Evolutionary conservation across 2,888 invertebrate species (phyloP), one percentile per base, ranked within the genome.

Genomic region (Ceramica pisi): DNA sequence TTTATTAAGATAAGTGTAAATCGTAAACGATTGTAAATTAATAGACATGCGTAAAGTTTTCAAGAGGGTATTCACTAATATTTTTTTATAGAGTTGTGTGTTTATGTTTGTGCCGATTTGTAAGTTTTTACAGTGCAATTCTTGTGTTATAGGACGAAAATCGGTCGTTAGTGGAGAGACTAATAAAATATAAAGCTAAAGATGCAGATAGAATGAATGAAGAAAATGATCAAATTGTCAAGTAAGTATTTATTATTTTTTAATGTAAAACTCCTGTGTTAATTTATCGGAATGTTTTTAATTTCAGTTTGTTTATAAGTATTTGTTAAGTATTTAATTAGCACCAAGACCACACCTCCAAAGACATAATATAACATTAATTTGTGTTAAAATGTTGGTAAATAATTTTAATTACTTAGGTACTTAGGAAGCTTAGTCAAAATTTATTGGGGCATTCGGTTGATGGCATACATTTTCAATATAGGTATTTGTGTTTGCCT

Each of bases 151-250:
- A 99, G 98, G 98, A 98, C 90, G 99, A 99, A 96, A 98, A 99
- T 94, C 97, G 97, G 53, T 97, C 98, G 80, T 95, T 99, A 82
- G 97, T 99, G 71, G 98, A 99, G 82, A 97, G 99, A 85, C 97
- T 99, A 87, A 98, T 99, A 93, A 98, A 98, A 85, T 98, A 98
- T 91, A 99, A 99, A 95, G 97, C 98, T 63, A 98, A 98, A 94
- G 99, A 99, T 96, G 99, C 99, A 1, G 99, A 99, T 89, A 98
- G 98, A 94, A 97, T 99, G 97, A 99, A 99, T 91, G 98, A 98
- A 95, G 99, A 99, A 94, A 99, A 99, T 96, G 99, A 99, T 93
- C 98, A 98, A 91, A 98, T 98, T 92, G 94, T 98, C 86, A 98
- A 98, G 98, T 98, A 97, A 97, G 97, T 87, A 66, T 51, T 60